Evolutionary conservation across 2,797 vertebrate species (phyloP).

Genomic region (Malurus splendens): DNA sequence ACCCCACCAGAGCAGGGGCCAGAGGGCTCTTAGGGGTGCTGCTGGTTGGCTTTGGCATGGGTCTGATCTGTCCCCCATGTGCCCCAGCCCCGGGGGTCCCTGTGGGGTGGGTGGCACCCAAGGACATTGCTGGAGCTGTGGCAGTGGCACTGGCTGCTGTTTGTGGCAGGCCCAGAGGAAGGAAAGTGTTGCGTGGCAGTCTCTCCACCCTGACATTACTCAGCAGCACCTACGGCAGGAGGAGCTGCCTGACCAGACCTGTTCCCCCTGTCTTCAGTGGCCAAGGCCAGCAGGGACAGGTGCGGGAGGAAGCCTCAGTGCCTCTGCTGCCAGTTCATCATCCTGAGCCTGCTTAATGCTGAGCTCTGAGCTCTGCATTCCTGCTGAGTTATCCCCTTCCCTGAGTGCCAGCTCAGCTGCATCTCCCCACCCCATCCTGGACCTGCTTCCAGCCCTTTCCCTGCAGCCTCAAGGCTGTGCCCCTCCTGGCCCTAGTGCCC

Average conservation of each 20-base stretch:
- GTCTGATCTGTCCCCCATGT: fast-evolving
- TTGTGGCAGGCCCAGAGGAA: not conserved
- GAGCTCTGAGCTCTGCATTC: not conserved
- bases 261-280: not conserved
- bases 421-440: not conserved
- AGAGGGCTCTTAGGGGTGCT: not conserved
- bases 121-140: fast-evolving
- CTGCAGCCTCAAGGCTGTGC: fast-evolving
- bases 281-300: not conserved
- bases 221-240: not conserved
- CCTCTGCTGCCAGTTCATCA: not conserved
- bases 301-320: not conserved
- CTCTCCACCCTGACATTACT: constrained; percentile 37
- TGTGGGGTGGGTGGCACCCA: fast-evolving
- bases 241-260: constrained; percentile 26
- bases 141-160: fast-evolving
- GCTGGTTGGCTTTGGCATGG: not conserved
- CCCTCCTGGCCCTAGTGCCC: not conserved
- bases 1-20: fast-evolving
- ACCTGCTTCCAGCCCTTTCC: not conserved
- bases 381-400: not conserved
- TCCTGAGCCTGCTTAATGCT: not conserved
- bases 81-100: not conserved
- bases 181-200: not conserved
- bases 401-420: not conserved